A percentile compares a stretch with the other conserved stretches of the same genome.
These are phyloP conservation scores for Triplophysa yarkandensis DNA, from an alignment of 2,797 vertebrate species.

Conservation along the genomic window DNA sequence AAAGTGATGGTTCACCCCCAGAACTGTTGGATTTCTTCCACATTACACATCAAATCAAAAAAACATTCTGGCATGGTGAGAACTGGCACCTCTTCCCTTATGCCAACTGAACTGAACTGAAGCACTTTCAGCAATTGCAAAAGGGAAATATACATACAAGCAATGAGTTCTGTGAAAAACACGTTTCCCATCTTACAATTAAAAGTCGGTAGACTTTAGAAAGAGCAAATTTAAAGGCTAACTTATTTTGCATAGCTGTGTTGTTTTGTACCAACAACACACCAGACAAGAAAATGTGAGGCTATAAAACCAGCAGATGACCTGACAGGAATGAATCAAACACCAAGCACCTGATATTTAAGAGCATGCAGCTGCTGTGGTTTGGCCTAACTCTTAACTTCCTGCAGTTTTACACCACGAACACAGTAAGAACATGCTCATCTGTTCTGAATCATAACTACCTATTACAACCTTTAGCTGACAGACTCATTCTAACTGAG, in stretches of 20 bases:
- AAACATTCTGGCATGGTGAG: too few relatives aligned
- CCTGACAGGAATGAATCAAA: slow-evolving; percentile 70
- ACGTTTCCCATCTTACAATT: slow-evolving; percentile 36
- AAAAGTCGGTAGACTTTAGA: slow-evolving; percentile 60
- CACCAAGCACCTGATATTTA: slow-evolving; percentile 70
- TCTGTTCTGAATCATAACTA: slow-evolving; percentile 15
- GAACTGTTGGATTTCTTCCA: too few relatives aligned
- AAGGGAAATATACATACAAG: slow-evolving; percentile 29
- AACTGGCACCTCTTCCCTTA: too few relatives aligned
- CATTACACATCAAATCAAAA: too few relatives aligned
- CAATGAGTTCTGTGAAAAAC: slow-evolving; percentile 39
- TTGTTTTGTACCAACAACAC: slow-evolving; percentile 65
- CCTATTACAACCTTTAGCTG: background rate
- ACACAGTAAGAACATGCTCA: background rate
- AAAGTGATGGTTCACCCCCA: too few relatives aligned
- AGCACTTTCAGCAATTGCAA: slow-evolving; percentile 41
- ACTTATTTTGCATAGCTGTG: slow-evolving; percentile 67
- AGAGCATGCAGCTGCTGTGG: slow-evolving; percentile 57
- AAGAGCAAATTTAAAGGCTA: slow-evolving; percentile 58
- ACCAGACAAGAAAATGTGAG: slow-evolving; percentile 69
- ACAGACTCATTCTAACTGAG: background rate
- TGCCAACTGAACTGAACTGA: slow-evolving; percentile 27
- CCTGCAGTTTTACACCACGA: slow-evolving; percentile 41
- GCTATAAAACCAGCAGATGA: slow-evolving; percentile 70
- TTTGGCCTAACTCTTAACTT: slow-evolving; percentile 48